phyloP scores from a whole-genome alignment of 2,113 vertebrate genomes.

The Desmodus rotundus region DNA sequence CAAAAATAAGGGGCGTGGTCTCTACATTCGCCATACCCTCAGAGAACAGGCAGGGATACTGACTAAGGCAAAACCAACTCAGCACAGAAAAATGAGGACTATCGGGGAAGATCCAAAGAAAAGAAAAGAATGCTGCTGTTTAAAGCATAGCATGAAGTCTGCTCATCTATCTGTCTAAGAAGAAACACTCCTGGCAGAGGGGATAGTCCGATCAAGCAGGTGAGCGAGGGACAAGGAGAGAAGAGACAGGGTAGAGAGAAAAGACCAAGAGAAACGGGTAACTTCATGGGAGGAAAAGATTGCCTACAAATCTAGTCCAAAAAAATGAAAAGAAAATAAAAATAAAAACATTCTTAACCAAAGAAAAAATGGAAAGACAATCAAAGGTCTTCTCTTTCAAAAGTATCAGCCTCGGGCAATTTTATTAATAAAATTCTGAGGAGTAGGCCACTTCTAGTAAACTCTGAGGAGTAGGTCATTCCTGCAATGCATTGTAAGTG shows the following conservation, averaged over 20 bases:
- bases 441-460: background rate
- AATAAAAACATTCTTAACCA: background rate
- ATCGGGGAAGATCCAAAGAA: background rate
- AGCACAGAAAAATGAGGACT: background rate
- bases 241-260: background rate
- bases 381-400: background rate
- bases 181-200: background rate
- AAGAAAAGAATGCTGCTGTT: background rate
- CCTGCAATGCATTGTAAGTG: background rate
- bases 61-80: background rate
- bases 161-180: background rate
- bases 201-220: background rate
- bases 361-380: background rate
- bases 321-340: background rate
- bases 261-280: background rate
- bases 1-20: background rate
- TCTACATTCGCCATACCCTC: background rate
- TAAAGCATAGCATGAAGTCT: background rate
- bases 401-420: background rate
- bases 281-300: background rate
- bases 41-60: background rate
- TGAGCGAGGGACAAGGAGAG: no score
- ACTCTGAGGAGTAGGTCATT: background rate
- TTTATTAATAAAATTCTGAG: background rate
- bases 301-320: background rate